phyloP scores from a whole-genome alignment of 2,888 invertebrate genomes.

The Thymelicus sylvestris region DNA sequence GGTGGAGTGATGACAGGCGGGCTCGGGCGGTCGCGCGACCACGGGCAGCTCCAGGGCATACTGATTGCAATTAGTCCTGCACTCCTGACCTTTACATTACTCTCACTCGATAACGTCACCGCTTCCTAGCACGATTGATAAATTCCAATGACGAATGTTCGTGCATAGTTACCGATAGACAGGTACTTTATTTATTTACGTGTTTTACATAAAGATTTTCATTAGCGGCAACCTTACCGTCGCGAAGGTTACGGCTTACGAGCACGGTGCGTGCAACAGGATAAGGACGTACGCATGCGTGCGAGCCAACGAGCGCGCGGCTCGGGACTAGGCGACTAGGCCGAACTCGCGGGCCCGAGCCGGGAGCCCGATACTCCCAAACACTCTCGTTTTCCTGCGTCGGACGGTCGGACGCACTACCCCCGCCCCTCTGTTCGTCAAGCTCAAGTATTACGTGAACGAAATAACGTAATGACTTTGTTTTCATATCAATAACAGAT shows the following conservation, averaged over 20 bases:
- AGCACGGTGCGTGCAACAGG: conserved; percentile 61
- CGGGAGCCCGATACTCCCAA: conserved; percentile 47
- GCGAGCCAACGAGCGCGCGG: conserved; percentile 63
- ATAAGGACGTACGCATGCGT: conserved; percentile 63
- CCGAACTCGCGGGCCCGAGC: conserved; percentile 43
- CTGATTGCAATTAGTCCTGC: conserved; percentile 45
- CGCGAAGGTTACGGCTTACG: conserved; percentile 33
- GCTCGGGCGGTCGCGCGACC: conserved; percentile 72
- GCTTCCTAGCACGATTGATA: conserved; percentile 20
- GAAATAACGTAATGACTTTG: neutral
- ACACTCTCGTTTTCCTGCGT: conserved; percentile 16
- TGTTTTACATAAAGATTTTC: conserved; percentile 13
- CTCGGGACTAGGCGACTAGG: conserved; percentile 61
- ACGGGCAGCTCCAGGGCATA: conserved; percentile 80
- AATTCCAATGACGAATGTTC: conserved; percentile 5
- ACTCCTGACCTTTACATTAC: conserved; percentile 50
- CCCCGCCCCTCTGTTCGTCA: neutral
- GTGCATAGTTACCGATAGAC: neutral
- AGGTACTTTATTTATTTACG: neutral
- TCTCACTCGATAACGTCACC: conserved; percentile 23
- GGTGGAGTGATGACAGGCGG: conserved; percentile 67
- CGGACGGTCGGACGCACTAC: neutral
- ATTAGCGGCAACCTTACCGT: conserved; percentile 29
- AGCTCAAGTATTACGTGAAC: conserved; percentile 1
- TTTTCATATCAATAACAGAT: neutral